Evolutionary conservation across 23 tunicate genomes (phyloP).

Genomic region (Pegea sp.): DNA sequence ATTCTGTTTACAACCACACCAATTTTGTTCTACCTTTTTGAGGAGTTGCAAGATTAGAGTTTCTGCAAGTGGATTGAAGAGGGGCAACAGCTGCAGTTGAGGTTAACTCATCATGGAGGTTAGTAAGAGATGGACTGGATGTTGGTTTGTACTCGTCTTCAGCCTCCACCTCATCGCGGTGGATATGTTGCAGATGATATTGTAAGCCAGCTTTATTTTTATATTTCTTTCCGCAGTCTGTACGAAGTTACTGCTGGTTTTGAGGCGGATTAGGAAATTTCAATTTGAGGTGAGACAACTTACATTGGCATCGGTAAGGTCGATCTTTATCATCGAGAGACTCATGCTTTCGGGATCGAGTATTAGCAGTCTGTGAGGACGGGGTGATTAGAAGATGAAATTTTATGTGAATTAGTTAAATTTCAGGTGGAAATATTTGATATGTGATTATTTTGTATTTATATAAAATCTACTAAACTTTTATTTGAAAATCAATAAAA

Average conservation of each 20-base stretch:
- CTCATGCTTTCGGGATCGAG: constrained; percentile 8
- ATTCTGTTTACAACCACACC: constrained; percentile 18
- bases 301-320: constrained; percentile 41
- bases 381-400: too few relatives aligned
- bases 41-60: constrained; percentile 7
- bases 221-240: constrained; percentile 76
- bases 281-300: not conserved
- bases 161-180: constrained; percentile 75
- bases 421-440: too few relatives aligned
- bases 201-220: constrained; percentile 68
- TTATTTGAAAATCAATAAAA: too few relatives aligned
- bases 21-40: too few relatives aligned
- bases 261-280: too few relatives aligned
- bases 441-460: too few relatives aligned
- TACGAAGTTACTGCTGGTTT: too few relatives aligned
- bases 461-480: too few relatives aligned
- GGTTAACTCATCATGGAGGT: constrained; percentile 23
- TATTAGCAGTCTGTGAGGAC: not conserved
- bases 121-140: constrained; percentile 36
- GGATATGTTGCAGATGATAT: constrained; percentile 65
- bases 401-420: too few relatives aligned
- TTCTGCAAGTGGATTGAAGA: not conserved
- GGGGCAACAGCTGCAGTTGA: constrained; percentile 23
- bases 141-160: constrained; percentile 76
- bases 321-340: constrained; percentile 31